These are phyloP conservation scores for Drosophila yooni DNA, from an alignment of 2,888 invertebrate genomes.

Conservation along the genomic window DNA sequence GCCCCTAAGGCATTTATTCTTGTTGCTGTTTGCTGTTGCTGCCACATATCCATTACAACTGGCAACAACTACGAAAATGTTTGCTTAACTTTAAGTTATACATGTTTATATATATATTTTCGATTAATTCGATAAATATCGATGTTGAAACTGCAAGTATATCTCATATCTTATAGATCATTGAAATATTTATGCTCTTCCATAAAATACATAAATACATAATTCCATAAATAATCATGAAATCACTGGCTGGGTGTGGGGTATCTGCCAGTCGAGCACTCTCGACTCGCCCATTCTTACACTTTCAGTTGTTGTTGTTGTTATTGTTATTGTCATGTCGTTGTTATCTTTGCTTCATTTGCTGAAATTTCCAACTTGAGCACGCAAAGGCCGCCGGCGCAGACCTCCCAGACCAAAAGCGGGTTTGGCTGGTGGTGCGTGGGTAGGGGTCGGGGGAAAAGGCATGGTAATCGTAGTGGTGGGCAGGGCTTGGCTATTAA, in stretches of 20 bases:
- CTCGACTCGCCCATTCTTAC: neutral
- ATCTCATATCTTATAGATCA: neutral
- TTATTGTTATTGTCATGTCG: slow-evolving; percentile 13
- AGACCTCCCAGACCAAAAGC: neutral
- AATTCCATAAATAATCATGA: neutral
- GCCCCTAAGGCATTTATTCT: slow-evolving; percentile 56
- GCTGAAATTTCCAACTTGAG: slow-evolving; percentile 76
- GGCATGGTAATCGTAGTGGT: neutral
- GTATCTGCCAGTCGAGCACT: neutral
- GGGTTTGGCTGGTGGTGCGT: neutral
- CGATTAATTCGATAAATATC: neutral
- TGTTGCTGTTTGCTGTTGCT: slow-evolving; percentile 18
- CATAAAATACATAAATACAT: neutral
- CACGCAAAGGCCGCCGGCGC: slow-evolving; percentile 62
- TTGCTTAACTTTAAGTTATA: neutral
- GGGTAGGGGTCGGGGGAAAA: too few species aligned
- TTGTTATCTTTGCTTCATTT: slow-evolving; percentile 73
- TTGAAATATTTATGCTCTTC: neutral
- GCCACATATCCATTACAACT: neutral
- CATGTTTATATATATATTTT: neutral
- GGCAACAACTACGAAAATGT: neutral
- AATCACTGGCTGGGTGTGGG: neutral
- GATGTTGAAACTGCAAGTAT: neutral
- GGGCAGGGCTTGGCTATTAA: slow-evolving; percentile 68
- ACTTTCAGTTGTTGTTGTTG: neutral